Evolutionary conservation across 1,140 invertebrate genomes (phyloP), one percentile per base, ranked within the genome.

Genomic region (Halotydeus destructor): DNA sequence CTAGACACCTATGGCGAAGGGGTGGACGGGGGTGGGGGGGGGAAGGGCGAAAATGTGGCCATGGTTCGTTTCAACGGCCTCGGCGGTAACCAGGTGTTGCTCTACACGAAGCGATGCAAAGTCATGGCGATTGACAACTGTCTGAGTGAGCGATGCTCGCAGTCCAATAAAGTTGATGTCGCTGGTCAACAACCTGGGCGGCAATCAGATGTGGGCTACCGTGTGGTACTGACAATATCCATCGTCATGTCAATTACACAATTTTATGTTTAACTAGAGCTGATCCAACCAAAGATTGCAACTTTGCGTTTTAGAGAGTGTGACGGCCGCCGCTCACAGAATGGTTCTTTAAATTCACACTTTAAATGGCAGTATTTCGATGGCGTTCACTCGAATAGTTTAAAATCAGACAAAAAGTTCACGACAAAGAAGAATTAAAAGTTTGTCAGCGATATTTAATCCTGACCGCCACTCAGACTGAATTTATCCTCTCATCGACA

Each of bases 61-160:
- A 76, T 94, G 62, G 85, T 80, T 49, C 82, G 80, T 55, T 98
- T 91, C 59, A 91, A 98, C 57, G 84, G 85, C 41, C 71, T 94
- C 53, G 91, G 91, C 19, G 93, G 93, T 38, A 97, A 98, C 67
- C 93, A 97, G 25, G 81, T 88, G 45, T 94, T 94, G 64, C 83
- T 85, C 14, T 91, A 91, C 59, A 93, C 88, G 12, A 88, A 86
- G 62, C 70, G 85, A 34, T 76, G 89, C 57, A 84, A 93, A 66
- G 75, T 94, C 51, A 91, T 91, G 84, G 88, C 85, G n/a, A 88
- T 94, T 62, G 88, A 94, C 64, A 80, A 88, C 60, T 91, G 84
- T 61, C 60, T 89, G 54, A 84, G 80, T 81, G 37, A 50, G 49
- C 9, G 70, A 67, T 57, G 70, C 73, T 33, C 70, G 71, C 47